Evolutionary conservation across 2,797 vertebrate genomes (phyloP), one percentile per base, ranked within the genome.

Genomic region (Threskiornis aethiopicus): DNA sequence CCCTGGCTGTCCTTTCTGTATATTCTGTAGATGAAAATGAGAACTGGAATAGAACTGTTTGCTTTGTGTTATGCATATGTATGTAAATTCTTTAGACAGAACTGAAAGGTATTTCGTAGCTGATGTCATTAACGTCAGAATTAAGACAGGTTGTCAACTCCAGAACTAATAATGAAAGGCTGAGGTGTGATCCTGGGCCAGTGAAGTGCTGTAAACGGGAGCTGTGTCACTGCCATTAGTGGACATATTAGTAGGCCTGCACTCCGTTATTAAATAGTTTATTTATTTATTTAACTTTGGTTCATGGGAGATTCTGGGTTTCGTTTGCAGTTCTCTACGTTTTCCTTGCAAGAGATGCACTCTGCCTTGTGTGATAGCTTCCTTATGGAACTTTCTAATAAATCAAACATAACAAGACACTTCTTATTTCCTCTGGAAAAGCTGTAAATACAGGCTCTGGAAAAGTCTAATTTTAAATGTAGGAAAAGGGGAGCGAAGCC

Each of bases 351-450:
- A 44, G 61, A 89, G 67, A 24, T 33, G 8, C 62, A 22, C 42
- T 82, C 61, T 59, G 44, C 4, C 2, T 26, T 83, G n/a, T 75
- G 39, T 89, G 82, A 69, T 77, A 52, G 61, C 65, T 83, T 86
- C 72, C 75, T 54, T 78, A 58, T 81, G 65, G 59, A 73, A 64
- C 28, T 90, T 73, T 42, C 35, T 85, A 78, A 76, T 85, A 92
- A 90, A 90, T 76, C 73, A 87, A 70, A 67, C 52, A 41, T 88
- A 96, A 73, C 70, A 90, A 95, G 96, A 93, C 64, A 28, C 25
- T 26, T 93, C 44, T 95, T 93, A 93, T 73, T 97, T 95, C 81
- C 84, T 89, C 92, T 94, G 69, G 88, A 95, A 93, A 81, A 91
- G 88, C 82, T 59, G 52, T 93, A 88, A 96, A 84, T 84, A 59